Evolutionary conservation across 2,888 invertebrate species (phyloP), one percentile per base, ranked within the genome.

Genomic region (Cyclophora albipunctata): DNA sequence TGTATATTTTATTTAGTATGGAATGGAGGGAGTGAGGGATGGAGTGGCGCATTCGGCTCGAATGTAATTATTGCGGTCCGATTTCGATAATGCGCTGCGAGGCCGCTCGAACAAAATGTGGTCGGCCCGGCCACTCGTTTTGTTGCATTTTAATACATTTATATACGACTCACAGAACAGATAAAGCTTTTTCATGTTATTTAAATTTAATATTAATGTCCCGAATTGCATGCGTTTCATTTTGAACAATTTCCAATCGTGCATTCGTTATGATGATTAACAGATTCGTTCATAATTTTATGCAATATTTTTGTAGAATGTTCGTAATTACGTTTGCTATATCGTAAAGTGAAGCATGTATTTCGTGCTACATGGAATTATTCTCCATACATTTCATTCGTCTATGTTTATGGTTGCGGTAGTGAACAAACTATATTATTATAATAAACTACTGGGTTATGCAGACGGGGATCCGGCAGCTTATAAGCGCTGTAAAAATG

Each of bases 51-150:
- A 71, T 81, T 81, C 82, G 73, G 74, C 73, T 74, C 78, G 80
- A 81, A 83, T 86, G 86, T 87, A 86, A 87, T 87, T 85, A 85
- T 78, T 82, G 85, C 78, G 83, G 85, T 81, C 74, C 80, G 84
- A 80, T 84, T 84, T 78, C 84, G 85, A 86, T 86, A 85, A 85
- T 85, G 80, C 77, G 77, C 75, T 66, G 75, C 78, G 81, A 78
- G 82, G 79, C 77, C 75, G 78, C 62, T 64, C 69, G 78, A 69
- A 73, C 79, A 64, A 78, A 84, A 82, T 84, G 82, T 73, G 84
- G 81, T 82, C 75, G 73, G 65, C 63, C 72, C 75, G 73, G 65
- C 63, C 72, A 71, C 73, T 82, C 80, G 79, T 78, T 82, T 77
- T 78, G 77, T 79, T 83, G 78, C 74, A 81, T 84, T 85, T 86